A percentile compares a stretch with the other conserved stretches of the same genome.
These are phyloP conservation scores for Pitta sordida DNA, from an alignment of 2,113 vertebrate genomes.

Conservation along the genomic window DNA sequence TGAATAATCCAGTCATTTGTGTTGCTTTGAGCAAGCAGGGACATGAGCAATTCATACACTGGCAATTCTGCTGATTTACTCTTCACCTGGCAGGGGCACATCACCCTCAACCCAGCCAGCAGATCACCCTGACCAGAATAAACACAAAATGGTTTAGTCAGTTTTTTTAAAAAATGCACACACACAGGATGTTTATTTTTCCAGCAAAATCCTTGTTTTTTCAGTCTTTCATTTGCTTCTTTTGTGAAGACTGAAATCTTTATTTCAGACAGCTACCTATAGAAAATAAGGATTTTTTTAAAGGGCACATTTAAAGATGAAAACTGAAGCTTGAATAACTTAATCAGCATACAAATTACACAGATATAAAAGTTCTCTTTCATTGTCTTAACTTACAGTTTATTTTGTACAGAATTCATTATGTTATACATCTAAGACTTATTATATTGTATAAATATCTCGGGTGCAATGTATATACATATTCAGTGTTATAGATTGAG, in stretches of 20 bases:
- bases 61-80: neutral
- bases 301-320: conserved; percentile 44
- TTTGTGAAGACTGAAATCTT: conserved; percentile 56
- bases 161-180: neutral
- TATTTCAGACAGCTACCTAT: conserved; percentile 58
- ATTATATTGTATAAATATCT: conserved; percentile 45
- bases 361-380: conserved; percentile 43
- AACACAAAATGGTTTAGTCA: neutral
- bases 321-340: conserved; percentile 48
- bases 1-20: fast-evolving
- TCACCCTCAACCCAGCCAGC: neutral
- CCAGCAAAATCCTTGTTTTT: conserved; percentile 49
- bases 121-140: neutral
- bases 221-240: conserved; percentile 63
- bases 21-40: neutral
- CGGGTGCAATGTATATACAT: conserved; percentile 57
- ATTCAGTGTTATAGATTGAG: conserved; percentile 53
- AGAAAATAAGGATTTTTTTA: neutral
- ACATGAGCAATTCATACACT: fast-evolving
- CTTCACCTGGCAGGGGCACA: neutral
- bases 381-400: conserved; percentile 42
- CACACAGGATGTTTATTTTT: conserved; percentile 66
- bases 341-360: conserved; percentile 52
- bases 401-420: conserved; percentile 34
- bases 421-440: conserved; percentile 25